Evolutionary conservation across 2,113 vertebrate genomes (phyloP).

Genomic region (Poeciliopsis occidentalis): DNA sequence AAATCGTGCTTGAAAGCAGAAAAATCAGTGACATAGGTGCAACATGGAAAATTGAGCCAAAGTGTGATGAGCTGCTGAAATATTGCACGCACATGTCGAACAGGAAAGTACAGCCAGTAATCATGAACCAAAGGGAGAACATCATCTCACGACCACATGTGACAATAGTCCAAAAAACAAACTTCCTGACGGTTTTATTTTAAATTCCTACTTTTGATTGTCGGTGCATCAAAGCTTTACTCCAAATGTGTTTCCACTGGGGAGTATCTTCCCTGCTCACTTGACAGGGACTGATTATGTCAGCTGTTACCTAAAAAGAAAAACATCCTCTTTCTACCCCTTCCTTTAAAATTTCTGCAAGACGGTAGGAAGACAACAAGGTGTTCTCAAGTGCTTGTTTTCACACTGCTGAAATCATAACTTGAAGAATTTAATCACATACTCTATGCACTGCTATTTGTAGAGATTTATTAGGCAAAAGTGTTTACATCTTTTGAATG

Average conservation of each 20-base stretch:
- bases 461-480: too few species aligned
- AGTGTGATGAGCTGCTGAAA: conserved; percentile 40
- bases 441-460: too few species aligned
- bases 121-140: conserved; percentile 19
- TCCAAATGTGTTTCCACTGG: neutral
- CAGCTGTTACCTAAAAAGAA: too few species aligned
- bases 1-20: neutral
- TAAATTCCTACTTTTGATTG: neutral
- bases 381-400: too few species aligned
- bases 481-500: too few species aligned
- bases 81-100: conserved; percentile 41
- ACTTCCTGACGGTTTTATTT: neutral
- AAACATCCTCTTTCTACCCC: too few species aligned
- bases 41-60: conserved; percentile 30
- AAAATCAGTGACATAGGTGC: neutral
- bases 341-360: too few species aligned
- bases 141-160: conserved; percentile 10
- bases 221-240: neutral
- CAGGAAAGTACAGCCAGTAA: conserved; percentile 7
- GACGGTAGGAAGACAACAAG: too few species aligned
- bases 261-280: neutral
- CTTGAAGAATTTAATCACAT: too few species aligned
- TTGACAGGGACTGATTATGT: neutral
- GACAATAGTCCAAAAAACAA: neutral
- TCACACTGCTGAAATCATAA: too few species aligned